Base-by-base conservation (phyloP, 2,888 invertebrate genomes). In the Drosophila bunnanda region DNA sequence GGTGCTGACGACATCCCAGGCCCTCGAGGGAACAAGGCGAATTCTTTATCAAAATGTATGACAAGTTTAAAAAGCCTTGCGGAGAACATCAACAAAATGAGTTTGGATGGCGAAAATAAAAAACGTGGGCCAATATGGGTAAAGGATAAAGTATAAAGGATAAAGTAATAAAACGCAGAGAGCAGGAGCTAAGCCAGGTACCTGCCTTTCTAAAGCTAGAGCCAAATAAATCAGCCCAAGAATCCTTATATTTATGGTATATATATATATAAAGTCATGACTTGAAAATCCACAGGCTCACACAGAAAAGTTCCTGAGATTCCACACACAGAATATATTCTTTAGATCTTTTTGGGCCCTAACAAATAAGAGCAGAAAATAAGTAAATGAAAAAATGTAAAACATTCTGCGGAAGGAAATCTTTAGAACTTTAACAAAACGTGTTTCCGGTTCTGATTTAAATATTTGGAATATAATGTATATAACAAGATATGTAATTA, bases 31-130 rank as follows among this genome's bases (percentile, higher is more conserved):
- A 75, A 62, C 62, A 59, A 39, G 77, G 80, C 80, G 57, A 76
- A 80, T 82, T 79, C 82, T 82, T 82, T 82, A 88, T 85, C 85
- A 85, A 82, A 82, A 87, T 85, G 85, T 78, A 88, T 74, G 85
- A 82, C 88, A 85, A 82, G 80, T 79, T 87, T 84, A 79, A 79
- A 82, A 69, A 58, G 68, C 69, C 57, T 57, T 68, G 58, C 55
- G 68, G 68, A 56, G 67, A 67, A 55, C 39, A 67, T 67, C 67
- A 67, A 48, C 54, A 50, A 59, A 61, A 44, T 32, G 43, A 58
- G 50, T 52, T 58, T 38, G 44, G 44, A 53, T 7, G 58, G 55
- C 20, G 20, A 7, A 34, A 20, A 36, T 30, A 20, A 20, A 20
- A 17, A 41, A 38, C 41, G 41, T 39, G 58, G 58, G 30, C 34